Base-by-base conservation (phyloP, 2,113 vertebrate genomes). In the Scatophagus argus region DNA sequence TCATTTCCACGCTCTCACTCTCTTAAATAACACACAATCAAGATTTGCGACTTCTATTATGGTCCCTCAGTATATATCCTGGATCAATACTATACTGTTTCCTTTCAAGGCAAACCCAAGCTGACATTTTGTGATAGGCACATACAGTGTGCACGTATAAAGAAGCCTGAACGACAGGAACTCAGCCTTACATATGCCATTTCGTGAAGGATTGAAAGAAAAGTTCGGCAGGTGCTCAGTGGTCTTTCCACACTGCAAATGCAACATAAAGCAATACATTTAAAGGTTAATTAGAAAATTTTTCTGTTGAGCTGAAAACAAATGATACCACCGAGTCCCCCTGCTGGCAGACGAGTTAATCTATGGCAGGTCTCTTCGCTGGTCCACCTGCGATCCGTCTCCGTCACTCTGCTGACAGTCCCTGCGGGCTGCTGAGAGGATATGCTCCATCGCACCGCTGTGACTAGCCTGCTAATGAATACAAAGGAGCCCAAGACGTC, bases 231-330 rank as follows among this genome's bases (percentile, higher is more conserved):
- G 82, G 65, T 59, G 64, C 47, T 70, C 56, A 5, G 77, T 41
- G 8, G 61, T 83, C 81, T 82, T 86, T 81, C 59, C 69, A 70
- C 62, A 51, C 76, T 55, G 52, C 67, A 81, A 73, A 87, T 88
- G 82, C 86, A 74, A 87, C 90, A 70, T 81, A 70, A 82, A 90
- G 84, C 90, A 70, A 92, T 93, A 91, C 94, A 95, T 94, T 94
- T 91, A 90, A 91, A 96, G 95, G 96, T 98, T 97, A 98, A 97
- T 98, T 97, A 96, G 95, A 97, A 97, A 97, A 97, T 97, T 96
- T 95, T 97, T 98, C 96, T 96, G 95, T 94, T 96, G 95, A 93
- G 93, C 91, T 82, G 91, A 95, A 85, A 67, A 94, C 88, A 90
- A 77, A 90, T 93, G 93, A 89, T 86, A 73, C 86, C 77, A 67